Evolutionary conservation across 2,888 invertebrate genomes (phyloP).

Genomic region (Gymnosoma rotundatum): DNA sequence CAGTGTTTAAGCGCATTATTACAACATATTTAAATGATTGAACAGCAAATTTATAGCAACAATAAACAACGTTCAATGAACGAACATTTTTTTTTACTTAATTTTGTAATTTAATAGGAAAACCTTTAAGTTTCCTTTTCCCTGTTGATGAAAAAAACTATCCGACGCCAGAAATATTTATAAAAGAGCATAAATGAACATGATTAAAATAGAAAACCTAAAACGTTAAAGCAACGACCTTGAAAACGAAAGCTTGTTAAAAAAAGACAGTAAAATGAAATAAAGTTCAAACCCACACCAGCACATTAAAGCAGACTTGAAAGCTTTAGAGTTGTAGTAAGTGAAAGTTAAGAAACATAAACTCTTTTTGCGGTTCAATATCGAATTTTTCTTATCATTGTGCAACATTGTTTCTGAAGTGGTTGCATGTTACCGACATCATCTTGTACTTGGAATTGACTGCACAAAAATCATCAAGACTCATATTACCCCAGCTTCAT

Average conservation of each 20-base stretch:
- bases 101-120: slow-evolving; percentile 34
- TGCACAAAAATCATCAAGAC: slow-evolving; percentile 22
- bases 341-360: slow-evolving; percentile 59
- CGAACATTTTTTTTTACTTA: slow-evolving; percentile 11
- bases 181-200: slow-evolving; percentile 38
- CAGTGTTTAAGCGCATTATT: slow-evolving; percentile 28
- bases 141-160: not conserved
- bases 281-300: slow-evolving; percentile 20
- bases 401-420: slow-evolving; percentile 14
- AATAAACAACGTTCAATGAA: slow-evolving; percentile 60
- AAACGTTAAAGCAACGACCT: slow-evolving; percentile 66
- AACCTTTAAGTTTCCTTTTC: slow-evolving; percentile 20
- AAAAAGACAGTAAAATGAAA: not conserved
- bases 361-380: slow-evolving; percentile 46
- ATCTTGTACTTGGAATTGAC: slow-evolving; percentile 34
- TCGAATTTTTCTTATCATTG: slow-evolving; percentile 25
- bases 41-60: slow-evolving; percentile 39
- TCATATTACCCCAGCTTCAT: slow-evolving; percentile 38
- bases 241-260: slow-evolving; percentile 47
- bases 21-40: slow-evolving; percentile 51
- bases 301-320: slow-evolving; percentile 1
- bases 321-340: slow-evolving; percentile 29
- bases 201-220: slow-evolving; percentile 51
- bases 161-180: slow-evolving; percentile 21
- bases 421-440: not conserved